These are phyloP conservation scores for Bucorvus abyssinicus DNA, from an alignment of 2,797 vertebrate species.

Conservation along the genomic window DNA sequence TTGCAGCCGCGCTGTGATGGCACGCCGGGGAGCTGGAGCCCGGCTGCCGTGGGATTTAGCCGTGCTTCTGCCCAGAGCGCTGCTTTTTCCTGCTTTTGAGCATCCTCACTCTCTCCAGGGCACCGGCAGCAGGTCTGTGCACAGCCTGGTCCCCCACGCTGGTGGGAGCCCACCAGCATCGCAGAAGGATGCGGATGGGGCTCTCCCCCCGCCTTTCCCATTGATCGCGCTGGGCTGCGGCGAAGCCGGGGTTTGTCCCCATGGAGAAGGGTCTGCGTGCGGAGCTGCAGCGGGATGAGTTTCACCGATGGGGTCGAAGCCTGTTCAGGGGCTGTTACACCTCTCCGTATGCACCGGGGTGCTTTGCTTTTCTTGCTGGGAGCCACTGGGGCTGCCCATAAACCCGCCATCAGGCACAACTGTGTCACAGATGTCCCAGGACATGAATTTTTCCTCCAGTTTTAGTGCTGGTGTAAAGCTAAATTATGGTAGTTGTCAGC, in stretches of 20 bases:
- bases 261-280: fast-evolving
- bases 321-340: neutral
- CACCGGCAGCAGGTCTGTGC: neutral
- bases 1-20: neutral
- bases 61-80: neutral
- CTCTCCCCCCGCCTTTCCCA: fast-evolving
- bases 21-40: fast-evolving
- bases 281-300: fast-evolving
- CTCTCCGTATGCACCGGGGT: fast-evolving
- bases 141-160: fast-evolving
- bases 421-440: slow-evolving; percentile 9
- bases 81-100: neutral
- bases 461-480: slow-evolving; percentile 32
- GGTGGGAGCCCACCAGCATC: neutral
- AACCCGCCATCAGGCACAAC: neutral
- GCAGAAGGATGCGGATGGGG: fast-evolving
- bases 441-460: neutral
- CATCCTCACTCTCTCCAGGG: neutral
- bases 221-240: fast-evolving
- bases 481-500: slow-evolving; percentile 13
- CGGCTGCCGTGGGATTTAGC: fast-evolving
- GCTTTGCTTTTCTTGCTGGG: neutral
- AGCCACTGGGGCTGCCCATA: neutral
- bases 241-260: too few species aligned
- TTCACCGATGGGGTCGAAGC: fast-evolving